Evolutionary conservation across 2,797 vertebrate genomes (phyloP).

Genomic region (Gymnothorax javanicus): DNA sequence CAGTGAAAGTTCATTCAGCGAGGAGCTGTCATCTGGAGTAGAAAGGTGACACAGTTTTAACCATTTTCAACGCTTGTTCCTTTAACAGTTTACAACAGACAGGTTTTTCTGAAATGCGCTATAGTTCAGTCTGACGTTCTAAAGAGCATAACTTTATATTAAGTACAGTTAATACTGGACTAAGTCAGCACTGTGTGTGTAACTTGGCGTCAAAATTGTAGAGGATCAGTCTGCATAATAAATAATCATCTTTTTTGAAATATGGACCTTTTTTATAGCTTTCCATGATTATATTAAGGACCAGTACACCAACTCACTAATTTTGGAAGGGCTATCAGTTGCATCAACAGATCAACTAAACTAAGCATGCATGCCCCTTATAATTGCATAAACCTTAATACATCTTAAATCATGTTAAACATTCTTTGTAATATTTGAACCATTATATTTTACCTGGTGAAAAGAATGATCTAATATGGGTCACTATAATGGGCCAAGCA

Average conservation of each 20-base stretch:
- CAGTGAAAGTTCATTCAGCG: conserved; percentile 94
- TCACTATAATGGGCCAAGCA: background rate
- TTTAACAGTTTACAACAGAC: background rate
- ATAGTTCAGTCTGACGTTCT: background rate
- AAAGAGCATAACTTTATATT: background rate
- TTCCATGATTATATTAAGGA: too few relatives aligned
- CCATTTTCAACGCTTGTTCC: background rate
- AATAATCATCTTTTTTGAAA: too few relatives aligned
- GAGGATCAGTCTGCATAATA: too few relatives aligned
- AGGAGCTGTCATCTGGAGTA: conserved; percentile 86
- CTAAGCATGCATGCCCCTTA: too few relatives aligned
- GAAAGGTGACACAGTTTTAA: conserved; percentile 80
- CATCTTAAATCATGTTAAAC: background rate
- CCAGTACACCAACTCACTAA: too few relatives aligned
- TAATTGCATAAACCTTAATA: background rate
- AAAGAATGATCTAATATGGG: background rate
- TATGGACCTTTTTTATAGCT: too few relatives aligned
- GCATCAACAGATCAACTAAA: too few relatives aligned
- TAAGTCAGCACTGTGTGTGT: background rate
- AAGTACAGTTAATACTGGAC: background rate
- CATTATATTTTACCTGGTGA: background rate
- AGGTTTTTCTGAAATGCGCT: background rate
- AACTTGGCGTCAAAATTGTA: too few relatives aligned
- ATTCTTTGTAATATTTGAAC: background rate
- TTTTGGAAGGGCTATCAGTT: too few relatives aligned